Evolutionary conservation across 2,797 vertebrate genomes (phyloP).

Genomic region (Eptatretus atami): DNA sequence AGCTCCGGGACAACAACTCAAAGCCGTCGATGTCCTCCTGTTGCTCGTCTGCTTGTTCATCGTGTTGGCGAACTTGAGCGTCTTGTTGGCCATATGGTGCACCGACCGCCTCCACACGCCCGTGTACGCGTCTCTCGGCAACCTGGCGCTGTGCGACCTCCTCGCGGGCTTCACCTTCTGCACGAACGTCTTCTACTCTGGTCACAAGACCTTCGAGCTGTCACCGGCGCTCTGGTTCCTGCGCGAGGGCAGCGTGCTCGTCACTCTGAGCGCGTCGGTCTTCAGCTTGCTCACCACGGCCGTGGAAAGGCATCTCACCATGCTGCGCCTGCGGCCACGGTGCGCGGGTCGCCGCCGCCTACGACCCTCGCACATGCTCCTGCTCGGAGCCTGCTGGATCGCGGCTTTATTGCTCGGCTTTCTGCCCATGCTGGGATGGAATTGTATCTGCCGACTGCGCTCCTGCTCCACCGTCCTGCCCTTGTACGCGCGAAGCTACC

Average conservation of each 20-base stretch:
- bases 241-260: constrained; percentile 83
- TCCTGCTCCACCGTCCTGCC: neutral
- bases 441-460: neutral
- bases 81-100: constrained; percentile 75
- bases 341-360: neutral
- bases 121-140: constrained; percentile 96
- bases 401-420: neutral
- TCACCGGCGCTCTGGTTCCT: constrained; percentile 68
- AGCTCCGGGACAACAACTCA: constrained; percentile 15
- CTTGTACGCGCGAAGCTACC: constrained; percentile 1
- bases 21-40: constrained; percentile 53
- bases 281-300: constrained; percentile 85
- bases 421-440: neutral
- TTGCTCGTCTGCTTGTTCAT: constrained; percentile 86
- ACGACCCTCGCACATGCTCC: neutral
- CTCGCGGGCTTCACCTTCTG: constrained; percentile 64
- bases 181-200: constrained; percentile 64
- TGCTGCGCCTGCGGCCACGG: constrained; percentile 19
- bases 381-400: neutral
- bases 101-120: constrained; percentile 96
- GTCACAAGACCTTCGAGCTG: constrained; percentile 42
- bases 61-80: constrained; percentile 70
- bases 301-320: constrained; percentile 80
- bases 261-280: constrained; percentile 64
- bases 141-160: constrained; percentile 84